Base-by-base conservation (phyloP, 2,888 invertebrate genomes). In the Shargacucullia verbasci region DNA sequence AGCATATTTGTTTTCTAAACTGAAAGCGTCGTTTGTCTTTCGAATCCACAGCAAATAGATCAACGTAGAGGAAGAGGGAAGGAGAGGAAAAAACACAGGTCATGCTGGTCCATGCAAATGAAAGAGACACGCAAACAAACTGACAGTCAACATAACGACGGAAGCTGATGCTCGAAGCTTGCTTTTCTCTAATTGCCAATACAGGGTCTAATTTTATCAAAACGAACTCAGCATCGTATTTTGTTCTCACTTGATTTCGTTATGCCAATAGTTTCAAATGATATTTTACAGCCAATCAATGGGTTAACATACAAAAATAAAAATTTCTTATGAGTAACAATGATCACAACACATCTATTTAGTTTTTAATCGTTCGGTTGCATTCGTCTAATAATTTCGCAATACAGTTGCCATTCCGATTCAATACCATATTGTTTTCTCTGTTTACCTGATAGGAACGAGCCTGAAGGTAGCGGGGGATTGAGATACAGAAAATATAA, bases 391-490 rank as follows among this genome's bases (percentile, higher is more conserved):
- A 91, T 81, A 83, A 88, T 92, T 90, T 92, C 84, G 91, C 89
- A 88, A 90, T 92, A 90, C 91, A 91, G 78, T 90, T 92, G 89
- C 88, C 93, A 94, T 94, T 93, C 92, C 89, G 89, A 89, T 79
- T 90, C 83, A 89, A 88, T 88, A 90, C 87, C 84, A 89, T 88
- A 85, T 84, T 87, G 76, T 85, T 86, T 79, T 88, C 85, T 82
- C 86, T 95, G 95, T 96, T 97, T 97, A 97, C 97, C 97, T 97
- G 97, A 96, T 95, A 97, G 95, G 95, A 97, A 96, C 95, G 97
- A 96, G 96, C 96, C 96, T 96, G 96, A 95, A 95, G 95, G 95
- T 95, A 95, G 96, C 96, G 95, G 95, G 95, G 95, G 95, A 95
- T 93, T 79, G 85, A 92, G 89, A 92, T 94, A 94, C 92, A 95